Conservation (phyloP, 2,113 vertebrate genomes). For the Atrichornis clamosus region DNA sequence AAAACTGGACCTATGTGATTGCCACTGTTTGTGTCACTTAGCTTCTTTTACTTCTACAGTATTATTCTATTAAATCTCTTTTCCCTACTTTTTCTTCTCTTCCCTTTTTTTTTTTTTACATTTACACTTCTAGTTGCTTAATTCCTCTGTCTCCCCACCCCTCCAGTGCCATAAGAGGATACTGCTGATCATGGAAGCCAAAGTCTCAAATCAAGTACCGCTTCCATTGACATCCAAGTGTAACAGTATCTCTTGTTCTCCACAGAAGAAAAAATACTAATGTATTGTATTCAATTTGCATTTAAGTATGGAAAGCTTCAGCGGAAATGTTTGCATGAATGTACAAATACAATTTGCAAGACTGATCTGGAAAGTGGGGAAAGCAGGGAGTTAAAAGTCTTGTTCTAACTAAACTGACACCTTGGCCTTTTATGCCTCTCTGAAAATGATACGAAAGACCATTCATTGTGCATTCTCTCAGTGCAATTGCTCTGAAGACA, state of each 20-base stretch:
- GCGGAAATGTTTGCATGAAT: neutral
- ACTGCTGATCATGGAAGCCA: neutral
- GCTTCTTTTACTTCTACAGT: neutral
- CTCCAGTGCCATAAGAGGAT: neutral
- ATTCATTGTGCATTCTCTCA: neutral
- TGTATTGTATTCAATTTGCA: neutral
- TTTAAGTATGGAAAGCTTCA: neutral
- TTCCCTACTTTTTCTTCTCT: neutral
- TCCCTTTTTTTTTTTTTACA: too few relatives aligned
- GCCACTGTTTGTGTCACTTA: neutral
- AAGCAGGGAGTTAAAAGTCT: neutral
- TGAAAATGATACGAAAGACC: neutral
- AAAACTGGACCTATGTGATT: neutral
- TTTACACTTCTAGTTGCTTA: neutral
- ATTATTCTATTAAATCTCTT: neutral
- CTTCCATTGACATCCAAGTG: neutral
- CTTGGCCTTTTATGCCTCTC: neutral
- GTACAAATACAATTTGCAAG: neutral
- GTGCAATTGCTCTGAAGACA: neutral
- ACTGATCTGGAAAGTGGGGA: neutral
- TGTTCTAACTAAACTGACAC: conserved; percentile 6
- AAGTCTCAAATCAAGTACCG: neutral
- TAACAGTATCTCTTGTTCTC: neutral
- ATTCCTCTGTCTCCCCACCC: neutral
- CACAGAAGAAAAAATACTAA: neutral